Evolutionary conservation across 1,140 invertebrate species (phyloP).

Genomic region (Temnothorax longispinosus): DNA sequence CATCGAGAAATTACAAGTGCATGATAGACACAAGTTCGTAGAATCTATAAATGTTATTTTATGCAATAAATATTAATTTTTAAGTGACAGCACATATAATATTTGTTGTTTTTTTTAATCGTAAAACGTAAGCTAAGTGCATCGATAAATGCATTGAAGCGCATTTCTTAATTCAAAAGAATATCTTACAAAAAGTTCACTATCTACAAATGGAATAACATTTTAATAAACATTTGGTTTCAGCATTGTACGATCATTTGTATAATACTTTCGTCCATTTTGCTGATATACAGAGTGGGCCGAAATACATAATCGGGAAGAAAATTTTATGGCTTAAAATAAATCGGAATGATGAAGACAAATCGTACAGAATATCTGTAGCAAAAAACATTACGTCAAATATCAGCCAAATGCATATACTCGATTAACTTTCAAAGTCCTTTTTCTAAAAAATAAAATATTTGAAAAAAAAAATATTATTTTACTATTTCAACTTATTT

Average conservation of each 20-base stretch:
- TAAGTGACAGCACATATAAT: not conserved
- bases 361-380: no score
- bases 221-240: slow-evolving; percentile 24
- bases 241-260: slow-evolving; percentile 20
- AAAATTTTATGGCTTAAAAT: no score
- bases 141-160: slow-evolving; percentile 12
- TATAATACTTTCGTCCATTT: slow-evolving; percentile 3
- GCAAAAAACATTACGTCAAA: no score
- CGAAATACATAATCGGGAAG: no score
- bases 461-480: no score
- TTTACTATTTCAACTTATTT: no score
- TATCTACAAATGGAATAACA: slow-evolving; percentile 17
- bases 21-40: slow-evolving; percentile 8
- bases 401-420: no score
- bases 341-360: no score
- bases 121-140: slow-evolving; percentile 10
- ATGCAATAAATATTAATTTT: slow-evolving; percentile 30
- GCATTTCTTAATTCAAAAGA: slow-evolving; percentile 22
- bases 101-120: not conserved
- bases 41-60: not conserved
- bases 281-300: not conserved
- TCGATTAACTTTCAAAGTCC: no score
- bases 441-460: no score
- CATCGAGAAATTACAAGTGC: slow-evolving; percentile 15
- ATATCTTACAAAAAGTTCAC: slow-evolving; percentile 1